These are phyloP conservation scores for Oikopleura dioica DNA, from an alignment of 23 tunicate genomes.

Conservation along the genomic window DNA sequence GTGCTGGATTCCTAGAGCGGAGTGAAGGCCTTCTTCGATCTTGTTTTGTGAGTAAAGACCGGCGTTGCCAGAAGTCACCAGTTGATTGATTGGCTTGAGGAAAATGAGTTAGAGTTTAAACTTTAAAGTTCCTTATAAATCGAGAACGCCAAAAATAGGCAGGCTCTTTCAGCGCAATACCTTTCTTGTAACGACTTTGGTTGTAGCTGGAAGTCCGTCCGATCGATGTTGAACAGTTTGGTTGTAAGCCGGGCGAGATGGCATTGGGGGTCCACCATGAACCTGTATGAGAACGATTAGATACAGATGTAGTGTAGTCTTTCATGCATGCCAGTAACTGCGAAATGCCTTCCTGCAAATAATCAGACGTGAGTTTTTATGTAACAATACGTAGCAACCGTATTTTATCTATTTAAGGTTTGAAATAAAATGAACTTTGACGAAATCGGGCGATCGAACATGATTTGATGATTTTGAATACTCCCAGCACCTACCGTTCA, in stretches of 20 bases:
- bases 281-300: background rate
- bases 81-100: slow-evolving; percentile 5
- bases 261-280: background rate
- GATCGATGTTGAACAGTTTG: background rate
- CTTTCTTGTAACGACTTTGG: slow-evolving; percentile 5
- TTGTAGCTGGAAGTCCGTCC: background rate
- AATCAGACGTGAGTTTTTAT: too few species aligned
- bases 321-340: too few species aligned
- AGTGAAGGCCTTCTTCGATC: slow-evolving; percentile 2
- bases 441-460: too few species aligned
- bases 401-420: too few species aligned
- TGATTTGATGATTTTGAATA: too few species aligned
- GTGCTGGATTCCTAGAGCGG: slow-evolving; percentile 3
- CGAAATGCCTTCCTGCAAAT: too few species aligned
- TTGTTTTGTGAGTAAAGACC: background rate
- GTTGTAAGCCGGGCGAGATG: background rate
- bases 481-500: too few species aligned
- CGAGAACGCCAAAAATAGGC: background rate
- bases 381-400: too few species aligned
- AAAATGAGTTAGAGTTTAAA: background rate
- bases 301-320: background rate
- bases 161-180: background rate
- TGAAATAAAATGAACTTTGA: too few species aligned
- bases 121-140: background rate
- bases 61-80: slow-evolving; percentile 13